phyloP scores from a whole-genome alignment of 2,113 vertebrate species.

The Dissostichus mawsoni region DNA sequence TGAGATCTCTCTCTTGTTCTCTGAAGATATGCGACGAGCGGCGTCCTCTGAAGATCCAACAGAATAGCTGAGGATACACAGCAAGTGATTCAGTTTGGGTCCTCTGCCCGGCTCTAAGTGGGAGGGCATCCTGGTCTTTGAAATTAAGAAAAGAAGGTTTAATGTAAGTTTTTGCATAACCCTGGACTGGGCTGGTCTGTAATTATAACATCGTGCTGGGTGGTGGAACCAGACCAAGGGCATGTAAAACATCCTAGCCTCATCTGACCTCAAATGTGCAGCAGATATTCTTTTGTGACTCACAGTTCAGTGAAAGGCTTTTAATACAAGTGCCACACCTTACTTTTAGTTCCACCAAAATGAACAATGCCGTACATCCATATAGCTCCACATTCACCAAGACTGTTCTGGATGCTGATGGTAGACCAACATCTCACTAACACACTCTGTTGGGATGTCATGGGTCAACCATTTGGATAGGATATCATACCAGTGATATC shows the following conservation, averaged over 20 bases:
- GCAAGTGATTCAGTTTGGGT: conserved; percentile 30
- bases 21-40: background rate
- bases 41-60: conserved; percentile 55
- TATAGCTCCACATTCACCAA: background rate
- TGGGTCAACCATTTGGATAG: background rate
- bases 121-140: conserved; percentile 25
- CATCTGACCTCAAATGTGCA: background rate
- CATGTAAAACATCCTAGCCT: background rate
- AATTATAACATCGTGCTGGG: background rate
- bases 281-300: background rate
- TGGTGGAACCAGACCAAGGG: background rate
- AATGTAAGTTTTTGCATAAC: background rate
- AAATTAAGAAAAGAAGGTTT: conserved; percentile 19
- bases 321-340: background rate
- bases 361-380: background rate
- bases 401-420: background rate
- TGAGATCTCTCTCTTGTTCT: background rate
- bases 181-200: background rate
- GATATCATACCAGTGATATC: background rate
- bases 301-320: background rate
- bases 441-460: background rate
- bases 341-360: no score
- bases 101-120: conserved; percentile 21
- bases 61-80: conserved; percentile 41
- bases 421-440: background rate